phyloP scores from a whole-genome alignment of 2,113 vertebrate genomes.

The Tringa solitaria region DNA sequence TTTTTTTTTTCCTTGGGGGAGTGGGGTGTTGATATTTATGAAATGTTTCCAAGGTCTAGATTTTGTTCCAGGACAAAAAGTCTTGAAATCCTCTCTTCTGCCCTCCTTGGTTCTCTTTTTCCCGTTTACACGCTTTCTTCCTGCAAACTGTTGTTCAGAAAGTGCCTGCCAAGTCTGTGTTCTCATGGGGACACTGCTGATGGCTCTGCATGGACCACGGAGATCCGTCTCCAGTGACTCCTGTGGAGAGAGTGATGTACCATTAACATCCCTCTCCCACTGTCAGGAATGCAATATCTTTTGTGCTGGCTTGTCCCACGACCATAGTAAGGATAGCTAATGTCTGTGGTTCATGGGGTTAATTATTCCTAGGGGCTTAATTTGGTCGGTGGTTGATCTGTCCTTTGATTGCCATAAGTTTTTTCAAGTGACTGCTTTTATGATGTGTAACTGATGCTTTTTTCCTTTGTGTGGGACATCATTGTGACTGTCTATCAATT shows the following conservation, averaged over 20 bases:
- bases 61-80: neutral
- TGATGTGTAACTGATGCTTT: neutral
- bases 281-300: neutral
- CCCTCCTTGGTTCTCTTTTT: neutral
- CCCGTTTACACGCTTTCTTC: neutral
- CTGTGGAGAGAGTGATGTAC: neutral
- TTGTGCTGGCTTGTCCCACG: neutral
- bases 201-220: neutral
- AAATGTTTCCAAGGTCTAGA: neutral
- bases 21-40: neutral
- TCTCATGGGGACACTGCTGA: neutral
- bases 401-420: neutral
- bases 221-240: neutral
- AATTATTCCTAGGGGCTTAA: neutral
- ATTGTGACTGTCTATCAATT: neutral
- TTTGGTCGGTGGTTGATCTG: neutral
- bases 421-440: neutral
- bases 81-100: neutral
- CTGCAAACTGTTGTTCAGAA: neutral
- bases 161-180: neutral
- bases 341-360: neutral
- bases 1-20: neutral
- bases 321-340: neutral
- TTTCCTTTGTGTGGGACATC: neutral
- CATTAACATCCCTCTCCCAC: neutral